Base-by-base conservation (phyloP, 2,888 invertebrate species). In the Hirtodrosophila duncani region DNA sequence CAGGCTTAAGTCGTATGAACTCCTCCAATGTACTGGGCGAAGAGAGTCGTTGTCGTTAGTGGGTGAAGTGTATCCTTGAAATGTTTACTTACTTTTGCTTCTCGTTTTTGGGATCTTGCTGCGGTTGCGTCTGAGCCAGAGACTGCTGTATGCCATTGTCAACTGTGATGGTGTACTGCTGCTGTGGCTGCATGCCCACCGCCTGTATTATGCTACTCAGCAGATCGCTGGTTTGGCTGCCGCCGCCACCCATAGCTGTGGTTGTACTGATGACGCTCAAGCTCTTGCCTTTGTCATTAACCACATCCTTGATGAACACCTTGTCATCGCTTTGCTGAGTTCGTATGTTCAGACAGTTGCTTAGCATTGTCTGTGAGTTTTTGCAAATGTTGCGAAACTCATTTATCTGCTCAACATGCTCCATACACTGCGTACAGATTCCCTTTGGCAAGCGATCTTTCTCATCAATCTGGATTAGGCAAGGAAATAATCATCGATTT, bases 361-460 rank as follows among this genome's bases (percentile, higher is more conserved):
- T 91, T 4, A 92, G 84, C 91, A 92, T 91, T 9, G 88, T 88
- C 83, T 92, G 92, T 0, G 92, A 91, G 63, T 89, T 90, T 11
- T 89, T 88, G 63, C 91, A 91, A 33, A 90, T 89, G 64, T 90
- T 90, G 42, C 91, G 88, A 82, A 92, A 92, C 30, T 89, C 89
- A 51, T 88, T 89, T 59, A 89, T 90, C 24, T 88, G 88, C 59
- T 92, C 92, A 49, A 92, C 80, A 65, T 90, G 90, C 65, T 89
- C 89, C 24, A 91, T 85, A 74, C 92, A 92, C 52, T 89, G 89
- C 7, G 88, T 88, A 78, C 92, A 92, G 8, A 92, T 88, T 13
- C 91, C 91, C 87, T 92, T 92, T 30, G 92, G 92, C 57, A 92
- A 84, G 18, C 90, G 91, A 84, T 92, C 92, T 68, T 91, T 90